Base-by-base conservation (phyloP, 2,797 vertebrate species). In the Benthosema pterotum region DNA sequence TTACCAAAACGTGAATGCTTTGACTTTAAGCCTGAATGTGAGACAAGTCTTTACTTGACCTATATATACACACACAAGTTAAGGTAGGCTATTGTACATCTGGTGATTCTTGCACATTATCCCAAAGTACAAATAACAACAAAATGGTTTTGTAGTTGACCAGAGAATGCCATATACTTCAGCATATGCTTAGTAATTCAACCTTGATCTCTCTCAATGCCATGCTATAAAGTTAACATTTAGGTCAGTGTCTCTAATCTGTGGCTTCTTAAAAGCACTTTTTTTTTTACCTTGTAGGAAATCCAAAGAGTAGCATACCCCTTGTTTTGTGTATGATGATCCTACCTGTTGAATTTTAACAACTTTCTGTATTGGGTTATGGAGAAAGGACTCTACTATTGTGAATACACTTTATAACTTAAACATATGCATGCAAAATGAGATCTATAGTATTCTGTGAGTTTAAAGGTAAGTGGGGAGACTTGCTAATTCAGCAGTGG, bases 321-420 rank as follows among this genome's bases (percentile, higher is more conserved):
- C 22, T 25, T 25, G 22, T n/a, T n/a, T n/a, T 72, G 68, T 49
- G 11, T 19, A 61, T 52, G 13, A 52, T 38, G 42, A 69, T 42
- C 74, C 73, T 86, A 90, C 83, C 81, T 89, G 88, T 90, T 87
- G 84, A 84, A 59, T 66, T 71, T 60, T 9, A 51, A 45, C 57
- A 80, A 66, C 77, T 80, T 69, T 75, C 28, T 59, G 51, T 60
- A 58, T 4, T 55, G 47, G 71, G 28, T 28, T 49, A 42, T 18
- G 4, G 16, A 77, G 52, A 63, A 52, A 56, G 28, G 71, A 18
- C 52, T 57, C 59, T 60, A 64, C 57, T 14, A 42, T 71, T 67
- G 28, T 25, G 60, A 45, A 49, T 22, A 69, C 47, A 72, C 45
- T 63, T 62, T 60, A 75, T 51, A 76, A 63, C 53, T 67, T 54